A percentile compares a stretch with the other conserved stretches of the same genome.
Conservation (phyloP, 2,113 vertebrate genomes). For the Haemorhous mexicanus region DNA sequence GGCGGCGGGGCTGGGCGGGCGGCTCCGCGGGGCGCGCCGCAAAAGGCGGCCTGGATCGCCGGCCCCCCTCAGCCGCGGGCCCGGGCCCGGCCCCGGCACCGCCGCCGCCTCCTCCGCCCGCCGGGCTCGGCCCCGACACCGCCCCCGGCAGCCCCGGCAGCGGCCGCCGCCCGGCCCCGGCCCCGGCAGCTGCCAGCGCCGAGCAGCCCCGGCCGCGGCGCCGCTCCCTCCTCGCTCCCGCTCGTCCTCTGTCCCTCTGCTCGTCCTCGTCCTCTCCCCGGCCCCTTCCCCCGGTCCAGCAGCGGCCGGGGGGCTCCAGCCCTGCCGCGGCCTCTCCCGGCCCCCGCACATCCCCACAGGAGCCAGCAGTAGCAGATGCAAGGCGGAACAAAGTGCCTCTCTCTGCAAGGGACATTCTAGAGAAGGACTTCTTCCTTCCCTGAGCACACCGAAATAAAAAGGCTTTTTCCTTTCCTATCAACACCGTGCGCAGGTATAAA, state of each 20-base stretch:
- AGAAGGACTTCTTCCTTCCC: not conserved
- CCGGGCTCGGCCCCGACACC: not conserved
- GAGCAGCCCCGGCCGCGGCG: not conserved
- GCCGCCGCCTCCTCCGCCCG: too few species aligned
- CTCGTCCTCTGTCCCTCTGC: not conserved
- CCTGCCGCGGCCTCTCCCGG: not conserved
- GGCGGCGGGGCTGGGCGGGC: too few species aligned
- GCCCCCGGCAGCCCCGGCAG: not conserved
- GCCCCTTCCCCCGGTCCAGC: rapidly evolving
- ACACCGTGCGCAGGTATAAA: not conserved
- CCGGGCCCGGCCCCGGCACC: too few species aligned
- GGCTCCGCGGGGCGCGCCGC: too few species aligned
- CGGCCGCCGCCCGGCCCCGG: not conserved
- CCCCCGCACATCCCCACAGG: not conserved
- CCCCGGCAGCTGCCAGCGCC: not conserved
- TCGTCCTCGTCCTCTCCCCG: not conserved
- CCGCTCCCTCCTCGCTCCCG: not conserved
- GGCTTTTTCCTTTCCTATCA: not conserved
- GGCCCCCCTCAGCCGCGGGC: too few species aligned
- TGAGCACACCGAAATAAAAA: not conserved
- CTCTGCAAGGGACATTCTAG: not conserved
- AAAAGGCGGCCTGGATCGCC: too few species aligned
- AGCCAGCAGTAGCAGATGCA: rapidly evolving
- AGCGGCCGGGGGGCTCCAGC: not conserved
- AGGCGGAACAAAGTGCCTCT: not conserved